Base-by-base conservation (phyloP, 2,888 invertebrate genomes). In the Eueremaeus valkanovi region DNA sequence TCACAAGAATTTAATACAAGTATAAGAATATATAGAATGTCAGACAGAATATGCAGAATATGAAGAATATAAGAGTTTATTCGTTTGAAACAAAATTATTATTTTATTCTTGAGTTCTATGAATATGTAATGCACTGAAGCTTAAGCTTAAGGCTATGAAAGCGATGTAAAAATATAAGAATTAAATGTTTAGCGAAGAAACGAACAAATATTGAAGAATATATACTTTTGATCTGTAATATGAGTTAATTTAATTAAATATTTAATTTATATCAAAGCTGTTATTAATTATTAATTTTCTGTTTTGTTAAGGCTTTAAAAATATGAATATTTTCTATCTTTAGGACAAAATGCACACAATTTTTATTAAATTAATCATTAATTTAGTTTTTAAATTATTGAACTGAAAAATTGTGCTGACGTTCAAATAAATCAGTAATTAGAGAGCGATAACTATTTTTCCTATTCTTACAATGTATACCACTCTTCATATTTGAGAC, bases 91-190 rank as follows among this genome's bases (percentile, higher is more conserved):
- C 42, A 45, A 45, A 45, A 45, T 45, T 45, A 16, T 2, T 21
- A 8, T 21, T 36, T 36, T 36, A 36, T 36, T 36, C 36, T 36
- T 36, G 36, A 51, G n/a, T 8, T 21, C 51, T n/a, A 51, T n/a
- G 51, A 51, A 51, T 51, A 51, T 51, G 51, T 51, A 51, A 51
- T 51, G 21, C 45, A 51, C 6, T 51, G n/a, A 51, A 51, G 51
- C n/a, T 8, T 51, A 51, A 51, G 51, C 42, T 45, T 45, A 51
- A 51, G 21, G 21, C 51, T n/a, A 11, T 11, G 11, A 36, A 36
- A 36, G 5, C 6, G 36, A 51, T 51, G n/a, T 51, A n/a, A 51
- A 51, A 51, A n/a, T 51, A 51, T 45, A 13, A 45, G 42, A 51
- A 3, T 21, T 21, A 8, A 3, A 51, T 5, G 51, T 36, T 8